Base-by-base conservation (phyloP, 2,797 vertebrate genomes). In the Semaprochilodus insignis region DNA sequence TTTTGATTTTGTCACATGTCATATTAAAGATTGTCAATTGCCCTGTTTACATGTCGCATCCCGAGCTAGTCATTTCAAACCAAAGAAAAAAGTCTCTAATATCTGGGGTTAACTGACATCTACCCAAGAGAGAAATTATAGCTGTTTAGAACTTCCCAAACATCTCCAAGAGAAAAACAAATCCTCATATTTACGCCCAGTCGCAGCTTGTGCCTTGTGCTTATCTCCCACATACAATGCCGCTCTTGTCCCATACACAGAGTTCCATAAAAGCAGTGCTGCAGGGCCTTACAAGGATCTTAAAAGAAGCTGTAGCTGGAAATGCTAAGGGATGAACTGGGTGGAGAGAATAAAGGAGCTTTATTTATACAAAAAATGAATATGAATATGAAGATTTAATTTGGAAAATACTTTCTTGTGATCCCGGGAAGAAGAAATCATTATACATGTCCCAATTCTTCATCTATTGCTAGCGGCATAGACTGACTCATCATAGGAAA, bases 181-280 rank as follows among this genome's bases (percentile, higher is more conserved):
- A 36, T 11, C 55, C 54, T 52, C 60, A 57, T 69, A 60, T 78
- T 80, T 88, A 85, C 88, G 82, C 90, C 67, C 23, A 34, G 69
- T 77, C n/a, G 27, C 40, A 78, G 73, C 40, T 66, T 81, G 65
- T 72, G 23, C 66, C 40, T 72, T 76, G n/a, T 40, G 48, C 55
- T 60, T 55, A 51, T 74, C 52, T 62, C 59, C 65, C 78, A 74
- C 40, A 83, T 85, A 93, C 90, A 93, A 88, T 75, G 77, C 67
- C 21, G 54, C 63, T 81, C 83, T 91, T 93, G 92, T 93, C 87
- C 77, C 44, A 44, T 40, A 69, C 66, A 69, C 17, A 72, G 85
- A 65, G 66, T 87, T 31, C 77, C 85, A 88, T 85, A 88, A 91
- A 87, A 83, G 78, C 71, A 81, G 83, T 69, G 40, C 72, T 54